A percentile compares a stretch with the other conserved stretches of the same genome.
phyloP scores from a whole-genome alignment of 2,797 vertebrate species.

The Pogonophryne albipinna region DNA sequence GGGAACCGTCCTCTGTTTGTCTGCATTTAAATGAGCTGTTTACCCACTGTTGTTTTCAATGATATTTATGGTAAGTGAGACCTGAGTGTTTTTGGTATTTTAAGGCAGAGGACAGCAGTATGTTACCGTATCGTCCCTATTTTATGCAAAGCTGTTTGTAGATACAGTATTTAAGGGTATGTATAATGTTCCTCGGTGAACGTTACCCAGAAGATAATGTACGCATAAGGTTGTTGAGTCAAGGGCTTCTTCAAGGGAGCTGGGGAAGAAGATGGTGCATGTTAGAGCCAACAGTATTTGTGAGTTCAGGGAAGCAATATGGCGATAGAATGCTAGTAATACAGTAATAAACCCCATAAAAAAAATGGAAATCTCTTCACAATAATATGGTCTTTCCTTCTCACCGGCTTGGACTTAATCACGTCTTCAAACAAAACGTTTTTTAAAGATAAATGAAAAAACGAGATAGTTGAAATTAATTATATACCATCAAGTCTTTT shows the following conservation, averaged over 20 bases:
- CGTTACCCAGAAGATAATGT: slow-evolving; percentile 16
- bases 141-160: slow-evolving; percentile 39
- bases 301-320: slow-evolving; percentile 13
- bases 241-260: slow-evolving; percentile 11
- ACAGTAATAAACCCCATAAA: slow-evolving; percentile 49
- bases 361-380: slow-evolving; percentile 23
- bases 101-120: slow-evolving; percentile 16
- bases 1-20: slow-evolving; percentile 33
- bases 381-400: slow-evolving; percentile 45
- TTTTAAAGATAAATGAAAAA: slow-evolving; percentile 40
- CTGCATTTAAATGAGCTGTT: slow-evolving; percentile 39
- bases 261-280: slow-evolving; percentile 6
- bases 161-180: slow-evolving; percentile 18
- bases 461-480: slow-evolving; percentile 27
- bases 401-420: slow-evolving; percentile 52
- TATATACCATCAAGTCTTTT: slow-evolving; percentile 42
- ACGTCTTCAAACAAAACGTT: slow-evolving; percentile 53
- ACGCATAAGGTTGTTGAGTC: neutral
- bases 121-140: slow-evolving; percentile 1
- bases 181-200: slow-evolving; percentile 26
- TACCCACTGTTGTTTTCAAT: slow-evolving; percentile 27
- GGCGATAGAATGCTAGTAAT: slow-evolving; percentile 24
- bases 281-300: slow-evolving; percentile 14
- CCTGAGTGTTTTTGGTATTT: slow-evolving; percentile 28
- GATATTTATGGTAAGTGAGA: slow-evolving; percentile 24